Base-by-base conservation (phyloP, 2,797 vertebrate genomes). In the Meda fulgida region DNA sequence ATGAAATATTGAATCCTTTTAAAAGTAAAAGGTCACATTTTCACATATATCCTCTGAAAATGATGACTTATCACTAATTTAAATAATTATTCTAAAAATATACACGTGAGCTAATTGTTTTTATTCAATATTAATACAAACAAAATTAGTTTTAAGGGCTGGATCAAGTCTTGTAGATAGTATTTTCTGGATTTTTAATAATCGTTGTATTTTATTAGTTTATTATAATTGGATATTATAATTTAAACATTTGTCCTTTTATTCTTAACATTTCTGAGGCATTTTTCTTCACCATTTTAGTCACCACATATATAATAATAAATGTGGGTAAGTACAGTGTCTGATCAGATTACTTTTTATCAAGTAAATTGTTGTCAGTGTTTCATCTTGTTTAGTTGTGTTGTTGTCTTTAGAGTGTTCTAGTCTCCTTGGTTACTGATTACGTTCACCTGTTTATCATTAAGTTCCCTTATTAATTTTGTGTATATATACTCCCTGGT, bases 11-110 rank as follows among this genome's bases (percentile, higher is more conserved):
- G 5, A 14, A 18, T 83, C 6, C 18, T 4, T 78, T 70, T 40
- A 31, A 78, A 69, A 70, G 65, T 51, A 38, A 21, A 51, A 23
- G 36, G 26, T n/a, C 31, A 58, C 4, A 9, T 73, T 75, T 51
- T 75, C 14, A 29, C n/a, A 63, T 4, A 43, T 60, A 43, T 18
- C 26, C 53, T 43, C n/a, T 46, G 1, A 19, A 63, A 78, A 76
- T 38, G 80, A 58, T 69, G 81, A 88, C 88, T 89, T 86, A 87
- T 88, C 73, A 85, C 19, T 23, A 10, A n/a, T 55, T 55, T 36
- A 18, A 36, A 67, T 34, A 34, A 21, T 19, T 34, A 9, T 66
- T 66, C 18, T 18, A 34, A 19, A 66, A 34, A 66, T 34, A 65
- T 65, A 34, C 29, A 34, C 0, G 29, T 2, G 0, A 31, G 26